Base-by-base conservation (phyloP, 1,140 invertebrate genomes). In the Muscidifurax raptorellus region DNA sequence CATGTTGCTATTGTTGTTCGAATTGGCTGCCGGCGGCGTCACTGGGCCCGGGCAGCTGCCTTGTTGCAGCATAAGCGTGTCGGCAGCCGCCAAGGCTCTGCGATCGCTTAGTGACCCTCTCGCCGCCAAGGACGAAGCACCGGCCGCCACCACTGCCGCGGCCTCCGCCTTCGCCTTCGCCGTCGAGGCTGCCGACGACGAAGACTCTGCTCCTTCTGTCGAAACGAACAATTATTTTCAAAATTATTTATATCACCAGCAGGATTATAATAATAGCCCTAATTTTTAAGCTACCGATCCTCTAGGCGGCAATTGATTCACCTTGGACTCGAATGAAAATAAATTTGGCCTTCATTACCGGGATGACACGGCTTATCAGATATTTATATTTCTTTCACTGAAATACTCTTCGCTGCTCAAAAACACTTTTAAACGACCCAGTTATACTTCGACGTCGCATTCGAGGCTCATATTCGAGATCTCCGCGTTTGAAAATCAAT, bases 1-100 rank as follows among this genome's bases (percentile, higher is more conserved):
- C 96, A 96, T 96, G 91, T 93, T 94, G 87, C 83, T 87, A 89
- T 84, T 88, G 88, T 82, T 86, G 85, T 84, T 87, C 87, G 80
- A 86, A 85, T 84, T 87, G 88, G 83, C 13, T 18, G 82, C 66
- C 40, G 80, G 80, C 30, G 87, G 82, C 87, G 88, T 86, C 27
- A 83, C 74, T 78, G 67, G 82, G 28, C 76, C 84, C 85, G 87
- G 85, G 80, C 78, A 69, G 86, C 88, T 89, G 84, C 89, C 90
- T 89, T 90, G 91, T 80, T 92, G 91, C 89, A 91, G 90, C 91
- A 92, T 92, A 88, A 91, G 91, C 89, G n/a, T 30, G 40, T 74
- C 52, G 44, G 27, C 47, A 67, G 52, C 64, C 32, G 69, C 71
- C 30, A 76, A 75, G 72, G 12, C 64, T 66, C 40, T 27, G 12